Evolutionary conservation across 2,888 invertebrate species (phyloP).

Genomic region (Atrina japonica): DNA sequence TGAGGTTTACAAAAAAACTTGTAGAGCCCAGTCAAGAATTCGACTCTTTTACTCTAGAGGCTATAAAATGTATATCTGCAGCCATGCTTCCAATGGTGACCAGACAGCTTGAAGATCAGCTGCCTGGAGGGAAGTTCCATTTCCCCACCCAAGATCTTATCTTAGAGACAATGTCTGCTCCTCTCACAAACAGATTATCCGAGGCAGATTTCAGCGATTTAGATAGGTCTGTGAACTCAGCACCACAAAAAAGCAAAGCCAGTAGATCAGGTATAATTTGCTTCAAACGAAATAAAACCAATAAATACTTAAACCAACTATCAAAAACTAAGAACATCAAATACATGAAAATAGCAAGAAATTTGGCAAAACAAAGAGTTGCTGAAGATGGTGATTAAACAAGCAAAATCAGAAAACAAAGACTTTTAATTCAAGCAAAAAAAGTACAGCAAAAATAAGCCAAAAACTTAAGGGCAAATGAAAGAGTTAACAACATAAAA

Average conservation of each 20-base stretch:
- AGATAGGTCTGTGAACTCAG: no score
- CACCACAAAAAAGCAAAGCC: not conserved
- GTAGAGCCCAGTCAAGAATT: no score
- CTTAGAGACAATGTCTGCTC: not conserved
- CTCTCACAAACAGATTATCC: not conserved
- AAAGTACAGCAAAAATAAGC: no score
- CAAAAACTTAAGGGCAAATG: no score
- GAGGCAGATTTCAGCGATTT: slow-evolving; percentile 5
- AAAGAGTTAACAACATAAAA: no score
- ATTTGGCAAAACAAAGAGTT: slow-evolving; percentile 8
- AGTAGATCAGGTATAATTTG: no score
- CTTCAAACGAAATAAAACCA: slow-evolving; percentile 11
- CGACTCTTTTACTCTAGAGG: no score
- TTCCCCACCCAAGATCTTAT: not conserved
- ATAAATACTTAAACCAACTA: not conserved
- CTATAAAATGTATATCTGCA: not conserved
- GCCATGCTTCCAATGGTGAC: not conserved
- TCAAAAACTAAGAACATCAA: not conserved
- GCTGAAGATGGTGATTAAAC: not conserved
- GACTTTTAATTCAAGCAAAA: no score
- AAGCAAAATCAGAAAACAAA: no score
- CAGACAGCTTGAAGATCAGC: slow-evolving; percentile 8
- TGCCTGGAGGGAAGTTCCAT: slow-evolving; percentile 2
- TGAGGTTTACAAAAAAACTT: slow-evolving; percentile 3
- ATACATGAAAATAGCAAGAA: slow-evolving; percentile 6